Percentiles rank a stretch among this genome's conserved stretches.
phyloP scores from a whole-genome alignment of 2,797 vertebrate species.

The Aulostomus chinensis region DNA sequence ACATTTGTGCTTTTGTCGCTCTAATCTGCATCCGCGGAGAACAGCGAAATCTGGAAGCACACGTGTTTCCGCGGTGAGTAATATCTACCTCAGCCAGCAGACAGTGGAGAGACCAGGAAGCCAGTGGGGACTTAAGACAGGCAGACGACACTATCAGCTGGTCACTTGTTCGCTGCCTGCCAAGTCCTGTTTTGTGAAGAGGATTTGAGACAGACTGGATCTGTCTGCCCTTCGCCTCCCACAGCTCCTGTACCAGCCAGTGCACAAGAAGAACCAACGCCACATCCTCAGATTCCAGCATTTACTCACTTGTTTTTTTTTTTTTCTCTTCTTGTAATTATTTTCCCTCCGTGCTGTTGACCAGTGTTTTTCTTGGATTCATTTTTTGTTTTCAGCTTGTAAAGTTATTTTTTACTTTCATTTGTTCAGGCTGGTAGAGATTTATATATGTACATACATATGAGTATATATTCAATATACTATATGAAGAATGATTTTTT shows the following conservation, averaged over 20 bases:
- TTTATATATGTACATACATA: conserved; percentile 54
- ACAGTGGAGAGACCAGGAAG: conserved; percentile 75
- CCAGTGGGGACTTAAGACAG: conserved; percentile 68
- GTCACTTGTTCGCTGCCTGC: conserved; percentile 63
- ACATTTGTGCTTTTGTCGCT: conserved; percentile 87
- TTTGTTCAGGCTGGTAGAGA: conserved; percentile 54
- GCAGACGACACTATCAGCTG: conserved; percentile 66
- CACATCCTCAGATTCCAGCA: conserved; percentile 68
- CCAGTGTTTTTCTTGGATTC: conserved; percentile 74
- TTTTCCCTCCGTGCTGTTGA: conserved; percentile 86
- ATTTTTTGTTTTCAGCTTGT: conserved; percentile 64
- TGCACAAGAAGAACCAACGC: conserved; percentile 67
- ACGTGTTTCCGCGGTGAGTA: conserved; percentile 86
- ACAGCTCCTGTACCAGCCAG: conserved; percentile 59
- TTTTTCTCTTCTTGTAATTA: conserved; percentile 18
- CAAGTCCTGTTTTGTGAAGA: conserved; percentile 65
- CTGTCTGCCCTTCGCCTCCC: conserved; percentile 80
- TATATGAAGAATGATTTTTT: conserved; percentile 65
- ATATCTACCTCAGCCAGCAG: conserved; percentile 94
- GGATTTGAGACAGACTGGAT: conserved; percentile 90
- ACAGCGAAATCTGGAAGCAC: conserved; percentile 84
- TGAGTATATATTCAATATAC: conserved; percentile 59
- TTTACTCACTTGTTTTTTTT: conserved; percentile 32
- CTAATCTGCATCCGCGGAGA: conserved; percentile 78
- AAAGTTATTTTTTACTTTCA: conserved; percentile 72